phyloP scores from a whole-genome alignment of 2,888 invertebrate species.

The Pterostichus niger region DNA sequence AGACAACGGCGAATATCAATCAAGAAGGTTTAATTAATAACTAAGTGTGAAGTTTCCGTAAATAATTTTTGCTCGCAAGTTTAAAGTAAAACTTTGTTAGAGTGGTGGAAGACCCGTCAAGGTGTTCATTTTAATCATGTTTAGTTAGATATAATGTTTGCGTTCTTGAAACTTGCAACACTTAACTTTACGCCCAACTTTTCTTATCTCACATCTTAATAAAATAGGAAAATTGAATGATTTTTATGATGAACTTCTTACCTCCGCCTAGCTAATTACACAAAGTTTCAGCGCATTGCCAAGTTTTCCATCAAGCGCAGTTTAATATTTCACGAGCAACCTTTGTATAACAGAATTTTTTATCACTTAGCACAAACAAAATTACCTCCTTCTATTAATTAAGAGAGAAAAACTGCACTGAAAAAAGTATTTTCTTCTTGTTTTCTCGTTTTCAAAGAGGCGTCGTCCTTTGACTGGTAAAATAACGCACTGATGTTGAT shows the following conservation, averaged over 20 bases:
- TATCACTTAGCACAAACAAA: constrained; percentile 48
- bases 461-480: constrained; percentile 2
- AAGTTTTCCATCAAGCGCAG: constrained; percentile 39
- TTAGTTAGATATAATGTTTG: constrained; percentile 39
- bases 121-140: constrained; percentile 45
- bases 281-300: constrained; percentile 25
- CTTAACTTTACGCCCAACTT: constrained; percentile 6
- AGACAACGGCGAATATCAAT: too few relatives aligned
- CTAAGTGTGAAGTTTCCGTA: constrained; percentile 18
- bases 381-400: constrained; percentile 38
- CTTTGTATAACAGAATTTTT: constrained; percentile 41
- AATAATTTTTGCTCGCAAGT: constrained; percentile 18
- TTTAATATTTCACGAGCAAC: constrained; percentile 27
- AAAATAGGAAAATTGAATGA: constrained; percentile 51
- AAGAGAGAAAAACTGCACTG: constrained; percentile 12
- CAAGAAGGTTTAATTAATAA: neutral
- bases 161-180: constrained; percentile 17
- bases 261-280: constrained; percentile 34
- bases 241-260: constrained; percentile 41
- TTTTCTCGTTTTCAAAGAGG: constrained; percentile 12
- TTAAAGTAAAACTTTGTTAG: constrained; percentile 1
- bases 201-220: constrained; percentile 44
- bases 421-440: constrained; percentile 21
- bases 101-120: neutral
- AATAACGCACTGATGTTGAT: constrained; percentile 46